Base-by-base conservation (phyloP, 2,888 invertebrate species). In the Nasonovia ribisnigri region DNA sequence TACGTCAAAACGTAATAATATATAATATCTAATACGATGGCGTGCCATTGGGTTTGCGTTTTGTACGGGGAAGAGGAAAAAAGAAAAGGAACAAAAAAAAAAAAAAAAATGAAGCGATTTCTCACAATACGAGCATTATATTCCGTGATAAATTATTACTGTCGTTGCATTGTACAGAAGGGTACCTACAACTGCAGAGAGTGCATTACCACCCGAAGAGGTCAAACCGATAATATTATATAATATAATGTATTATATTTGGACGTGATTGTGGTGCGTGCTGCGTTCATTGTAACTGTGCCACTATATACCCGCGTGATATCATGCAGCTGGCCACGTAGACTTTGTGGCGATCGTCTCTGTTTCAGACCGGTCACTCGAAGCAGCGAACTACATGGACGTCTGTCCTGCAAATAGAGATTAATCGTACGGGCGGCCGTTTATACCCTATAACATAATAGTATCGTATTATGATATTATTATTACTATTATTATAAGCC, bases 221-320 rank as follows among this genome's bases (percentile, higher is more conserved):
- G 88, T 88, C 88, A 88, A 88, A 89, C 89, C 89, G 57, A 89
- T 54, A 89, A 60, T 57, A 57, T 43, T 48, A 67, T 67, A 67
- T 67, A n/a, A 54, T 36, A 67, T 67, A 67, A 67, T 67, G 67
- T 67, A 67, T 48, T 26, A 84, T 84, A 11, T 84, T 87, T 46
- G 29, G 87, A 48, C 87, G 43, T 87, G 87, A 87, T 87, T 87
- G 87, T 16, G 87, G 46, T 36, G 67, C n/a, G 67, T 67, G 36
- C 67, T 36, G 67, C 67, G 67, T 16, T 67, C n/a, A 36, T 67
- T 67, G 67, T 36, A 67, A 36, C 67, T n/a, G 48, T n/a, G 29
- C 11, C 1, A 48, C 48, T 46, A 51, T 46, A 51, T 46, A 86
- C 87, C 6, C 46, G 10, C 46, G 48, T 48, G n/a, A 67, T n/a